These are phyloP conservation scores for Limnodromus scolopaceus DNA, from an alignment of 2,797 vertebrate genomes.

Conservation along the genomic window DNA sequence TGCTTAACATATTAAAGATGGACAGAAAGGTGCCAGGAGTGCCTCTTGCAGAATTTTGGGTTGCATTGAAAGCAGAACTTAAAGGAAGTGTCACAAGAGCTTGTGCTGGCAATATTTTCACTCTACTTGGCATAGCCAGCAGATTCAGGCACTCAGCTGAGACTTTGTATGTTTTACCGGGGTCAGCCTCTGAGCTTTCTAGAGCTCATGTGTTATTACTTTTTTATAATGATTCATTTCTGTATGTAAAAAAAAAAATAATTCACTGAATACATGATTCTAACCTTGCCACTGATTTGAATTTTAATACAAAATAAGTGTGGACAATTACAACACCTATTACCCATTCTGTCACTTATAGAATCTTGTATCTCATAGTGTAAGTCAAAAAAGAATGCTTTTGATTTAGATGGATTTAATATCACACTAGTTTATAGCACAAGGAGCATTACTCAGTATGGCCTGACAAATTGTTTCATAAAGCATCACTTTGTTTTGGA, in stretches of 20 bases:
- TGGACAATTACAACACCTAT: neutral
- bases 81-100: neutral
- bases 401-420: neutral
- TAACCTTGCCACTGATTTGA: neutral
- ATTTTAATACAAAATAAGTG: neutral
- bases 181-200: neutral
- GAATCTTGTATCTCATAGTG: neutral
- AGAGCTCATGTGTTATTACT: neutral
- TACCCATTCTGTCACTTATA: neutral
- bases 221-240: neutral
- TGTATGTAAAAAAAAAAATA: neutral
- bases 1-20: neutral
- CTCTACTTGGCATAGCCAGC: neutral
- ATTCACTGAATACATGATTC: neutral
- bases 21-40: rapidly evolving
- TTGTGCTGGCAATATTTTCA: neutral
- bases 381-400: neutral
- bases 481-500: neutral
- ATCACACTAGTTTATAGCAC: neutral
- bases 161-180: neutral
- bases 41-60: neutral
- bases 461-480: neutral
- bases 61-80: neutral
- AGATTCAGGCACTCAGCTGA: neutral
- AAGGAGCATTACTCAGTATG: neutral